Conservation (phyloP, 1,140 invertebrate species). For the Trachelipus rathkii region DNA sequence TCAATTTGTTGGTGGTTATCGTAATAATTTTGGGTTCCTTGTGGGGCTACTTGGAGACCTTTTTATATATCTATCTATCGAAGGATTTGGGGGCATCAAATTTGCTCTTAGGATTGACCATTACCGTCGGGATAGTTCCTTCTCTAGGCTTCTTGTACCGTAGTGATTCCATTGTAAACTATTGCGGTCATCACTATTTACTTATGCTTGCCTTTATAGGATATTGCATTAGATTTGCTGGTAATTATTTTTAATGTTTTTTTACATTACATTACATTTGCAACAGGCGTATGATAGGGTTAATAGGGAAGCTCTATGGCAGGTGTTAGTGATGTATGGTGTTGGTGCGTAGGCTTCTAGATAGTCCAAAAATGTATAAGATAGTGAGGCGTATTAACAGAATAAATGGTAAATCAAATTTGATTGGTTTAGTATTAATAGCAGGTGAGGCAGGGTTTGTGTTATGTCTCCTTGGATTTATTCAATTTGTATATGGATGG, state of each 20-base stretch:
- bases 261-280: no score
- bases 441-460: no score
- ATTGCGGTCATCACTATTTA: conserved; percentile 76
- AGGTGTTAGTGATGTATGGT: no score
- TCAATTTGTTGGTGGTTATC: conserved; percentile 62
- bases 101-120: conserved; percentile 62
- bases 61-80: conserved; percentile 62
- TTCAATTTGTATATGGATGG: no score
- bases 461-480: no score
- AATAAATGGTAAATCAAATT: no score
- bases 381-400: no score
- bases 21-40: conserved; percentile 66
- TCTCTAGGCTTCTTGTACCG: conserved; percentile 69
- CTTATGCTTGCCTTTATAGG: conserved; percentile 72
- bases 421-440: no score
- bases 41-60: conserved; percentile 73
- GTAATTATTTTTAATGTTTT: conserved; percentile 47
- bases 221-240: conserved; percentile 69
- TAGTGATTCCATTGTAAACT: conserved; percentile 75
- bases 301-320: no score
- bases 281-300: no score
- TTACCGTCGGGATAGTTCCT: conserved; percentile 62
- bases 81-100: conserved; percentile 57
- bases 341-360: no score
- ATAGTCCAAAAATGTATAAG: no score